These are phyloP conservation scores for Trissolcus brochymenae DNA, from an alignment of 2,888 invertebrate genomes.

Conservation along the genomic window DNA sequence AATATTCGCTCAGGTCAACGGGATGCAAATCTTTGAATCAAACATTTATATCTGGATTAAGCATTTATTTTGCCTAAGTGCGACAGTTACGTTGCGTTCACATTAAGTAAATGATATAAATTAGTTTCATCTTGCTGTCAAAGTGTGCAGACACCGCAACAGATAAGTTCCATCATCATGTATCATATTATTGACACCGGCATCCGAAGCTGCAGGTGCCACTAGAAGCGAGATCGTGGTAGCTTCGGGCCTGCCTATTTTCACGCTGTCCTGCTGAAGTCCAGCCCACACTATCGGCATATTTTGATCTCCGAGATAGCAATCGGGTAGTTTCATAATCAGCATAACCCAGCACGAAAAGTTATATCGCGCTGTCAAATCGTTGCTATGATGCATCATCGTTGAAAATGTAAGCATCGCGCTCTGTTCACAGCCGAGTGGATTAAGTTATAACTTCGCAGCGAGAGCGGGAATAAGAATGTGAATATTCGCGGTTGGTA, in stretches of 20 bases:
- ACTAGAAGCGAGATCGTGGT: slow-evolving; percentile 29
- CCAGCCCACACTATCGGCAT: slow-evolving; percentile 29
- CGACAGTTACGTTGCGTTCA: not conserved
- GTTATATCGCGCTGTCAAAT: slow-evolving; percentile 55
- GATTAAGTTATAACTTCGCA: slow-evolving; percentile 71
- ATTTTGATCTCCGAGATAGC: slow-evolving; percentile 65
- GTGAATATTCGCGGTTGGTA: slow-evolving; percentile 51
- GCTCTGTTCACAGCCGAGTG: slow-evolving; percentile 59
- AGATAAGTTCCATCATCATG: not conserved
- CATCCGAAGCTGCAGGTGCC: not conserved
- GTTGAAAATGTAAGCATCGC: slow-evolving; percentile 60
- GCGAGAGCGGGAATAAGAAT: slow-evolving; percentile 31
- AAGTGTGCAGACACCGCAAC: not conserved
- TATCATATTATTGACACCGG: slow-evolving; percentile 1
- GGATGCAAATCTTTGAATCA: too few species aligned
- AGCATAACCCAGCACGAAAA: slow-evolving; percentile 59
- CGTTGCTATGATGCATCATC: slow-evolving; percentile 61
- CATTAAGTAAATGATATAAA: not conserved
- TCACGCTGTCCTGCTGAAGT: slow-evolving; percentile 19
- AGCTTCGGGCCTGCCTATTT: slow-evolving; percentile 31
- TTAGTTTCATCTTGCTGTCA: not conserved
- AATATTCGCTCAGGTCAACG: too few species aligned
- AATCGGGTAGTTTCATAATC: slow-evolving; percentile 65
- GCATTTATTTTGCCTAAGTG: not conserved
- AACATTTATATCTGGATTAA: not conserved